These are phyloP conservation scores for Erpetoichthys calabaricus DNA, from an alignment of 2,797 vertebrate species.

Conservation along the genomic window DNA sequence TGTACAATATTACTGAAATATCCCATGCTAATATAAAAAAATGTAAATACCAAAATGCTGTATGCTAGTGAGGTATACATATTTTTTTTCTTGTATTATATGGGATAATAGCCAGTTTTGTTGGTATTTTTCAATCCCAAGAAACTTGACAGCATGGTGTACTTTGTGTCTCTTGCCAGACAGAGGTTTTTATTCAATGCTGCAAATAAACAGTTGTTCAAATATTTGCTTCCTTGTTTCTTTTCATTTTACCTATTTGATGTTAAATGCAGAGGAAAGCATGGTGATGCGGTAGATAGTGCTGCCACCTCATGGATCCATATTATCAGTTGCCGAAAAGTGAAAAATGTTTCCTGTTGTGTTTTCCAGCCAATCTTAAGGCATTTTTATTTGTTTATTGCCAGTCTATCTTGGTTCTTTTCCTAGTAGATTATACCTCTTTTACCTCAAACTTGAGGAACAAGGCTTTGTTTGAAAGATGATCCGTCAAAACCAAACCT, in stretches of 20 bases:
- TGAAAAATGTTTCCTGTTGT: too few relatives aligned
- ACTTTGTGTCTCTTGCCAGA: slow-evolving; percentile 34
- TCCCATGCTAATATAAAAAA: slow-evolving; percentile 32
- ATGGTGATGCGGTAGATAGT: too few relatives aligned
- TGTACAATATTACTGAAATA: slow-evolving; percentile 26
- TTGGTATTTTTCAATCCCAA: slow-evolving; percentile 36
- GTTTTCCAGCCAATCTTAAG: not conserved
- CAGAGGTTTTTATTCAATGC: slow-evolving; percentile 52
- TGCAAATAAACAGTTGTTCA: slow-evolving; percentile 54
- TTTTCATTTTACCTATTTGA: not conserved
- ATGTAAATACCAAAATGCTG: slow-evolving; percentile 36
- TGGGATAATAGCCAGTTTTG: slow-evolving; percentile 42
- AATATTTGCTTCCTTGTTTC: slow-evolving; percentile 7
- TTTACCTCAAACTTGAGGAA: too few relatives aligned
- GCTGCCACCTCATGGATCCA: too few relatives aligned
- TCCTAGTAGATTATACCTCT: too few relatives aligned
- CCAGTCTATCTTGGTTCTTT: too few relatives aligned
- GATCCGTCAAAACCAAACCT: too few relatives aligned
- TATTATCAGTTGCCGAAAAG: too few relatives aligned
- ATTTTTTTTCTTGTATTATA: slow-evolving; percentile 30
- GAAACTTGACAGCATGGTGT: slow-evolving; percentile 35
- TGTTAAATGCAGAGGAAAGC: not conserved
- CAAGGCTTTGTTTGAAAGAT: too few relatives aligned
- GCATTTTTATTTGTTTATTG: not conserved
- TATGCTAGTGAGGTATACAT: slow-evolving; percentile 26